Evolutionary conservation across 2,888 invertebrate genomes (phyloP).

Genomic region (Lasioglossum morio): DNA sequence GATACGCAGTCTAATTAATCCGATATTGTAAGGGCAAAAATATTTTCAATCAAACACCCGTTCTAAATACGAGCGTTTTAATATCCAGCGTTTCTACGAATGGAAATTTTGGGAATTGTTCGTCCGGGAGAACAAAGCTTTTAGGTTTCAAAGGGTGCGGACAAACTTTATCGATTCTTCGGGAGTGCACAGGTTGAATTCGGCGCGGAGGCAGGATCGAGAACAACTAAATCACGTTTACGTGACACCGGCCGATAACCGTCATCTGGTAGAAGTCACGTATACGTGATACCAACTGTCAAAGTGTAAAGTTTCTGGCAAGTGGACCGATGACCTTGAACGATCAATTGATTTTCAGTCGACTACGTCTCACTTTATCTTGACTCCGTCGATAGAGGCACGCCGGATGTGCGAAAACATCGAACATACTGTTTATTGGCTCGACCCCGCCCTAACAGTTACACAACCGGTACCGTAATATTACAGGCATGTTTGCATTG

Average conservation of each 20-base stretch:
- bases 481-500: neutral
- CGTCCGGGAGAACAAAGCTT: neutral
- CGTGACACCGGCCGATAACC: conserved; percentile 20
- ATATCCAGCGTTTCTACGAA: neutral
- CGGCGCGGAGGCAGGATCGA: neutral
- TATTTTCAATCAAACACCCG: no score
- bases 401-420: conserved; percentile 6
- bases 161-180: neutral
- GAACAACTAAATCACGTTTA: conserved; percentile 7
- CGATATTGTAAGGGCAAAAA: no score
- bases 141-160: neutral
- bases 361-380: neutral
- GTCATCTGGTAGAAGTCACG: neutral
- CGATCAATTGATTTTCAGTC: conserved; percentile 1
- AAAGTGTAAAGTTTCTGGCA: neutral
- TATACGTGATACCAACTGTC: conserved; percentile 1
- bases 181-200: neutral
- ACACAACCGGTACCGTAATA: neutral
- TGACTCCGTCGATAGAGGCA: neutral
- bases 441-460: conserved; percentile 2
- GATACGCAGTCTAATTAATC: no score
- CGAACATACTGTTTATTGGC: conserved; percentile 4
- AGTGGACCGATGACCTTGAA: neutral
- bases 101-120: neutral
- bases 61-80: neutral